These are phyloP conservation scores for Upupa epops DNA, from an alignment of 2,113 vertebrate species.

Conservation along the genomic window DNA sequence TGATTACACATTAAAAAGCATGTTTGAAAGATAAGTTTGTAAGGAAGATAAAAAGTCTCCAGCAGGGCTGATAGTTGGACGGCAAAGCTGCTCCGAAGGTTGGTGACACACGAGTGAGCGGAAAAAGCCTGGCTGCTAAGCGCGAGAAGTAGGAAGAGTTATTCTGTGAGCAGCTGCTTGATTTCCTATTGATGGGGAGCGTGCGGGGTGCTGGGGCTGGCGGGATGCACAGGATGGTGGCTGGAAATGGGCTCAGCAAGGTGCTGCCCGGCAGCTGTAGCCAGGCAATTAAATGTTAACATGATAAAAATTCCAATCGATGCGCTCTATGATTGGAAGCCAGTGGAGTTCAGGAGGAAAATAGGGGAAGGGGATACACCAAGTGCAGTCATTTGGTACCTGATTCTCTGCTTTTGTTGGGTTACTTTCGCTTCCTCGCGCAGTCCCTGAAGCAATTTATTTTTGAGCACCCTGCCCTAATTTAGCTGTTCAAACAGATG, in stretches of 20 bases:
- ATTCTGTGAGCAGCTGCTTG: conserved; percentile 11
- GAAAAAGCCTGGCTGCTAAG: not conserved
- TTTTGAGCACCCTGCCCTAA: not conserved
- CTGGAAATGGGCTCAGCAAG: conserved; percentile 28
- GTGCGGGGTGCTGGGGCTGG: conserved; percentile 8
- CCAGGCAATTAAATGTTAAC: conserved; percentile 57
- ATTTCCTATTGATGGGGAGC: conserved; percentile 36
- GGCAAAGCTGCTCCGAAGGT: not conserved
- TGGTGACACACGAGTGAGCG: conserved; percentile 4
- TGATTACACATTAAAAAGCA: conserved; percentile 13
- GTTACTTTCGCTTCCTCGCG: not conserved
- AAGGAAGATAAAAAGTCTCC: conserved; percentile 34
- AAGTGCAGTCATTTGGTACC: not conserved
- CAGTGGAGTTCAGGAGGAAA: not conserved
- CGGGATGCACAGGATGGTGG: not conserved
- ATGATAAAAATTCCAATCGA: conserved; percentile 28
- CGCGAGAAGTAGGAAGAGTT: not conserved
- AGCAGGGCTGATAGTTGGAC: conserved; percentile 37
- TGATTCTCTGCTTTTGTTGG: not conserved
- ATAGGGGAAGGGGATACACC: not conserved
- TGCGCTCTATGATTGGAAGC: not conserved
- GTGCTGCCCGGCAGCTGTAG: not conserved
- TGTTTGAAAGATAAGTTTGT: conserved; percentile 32
- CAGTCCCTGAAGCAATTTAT: not conserved
- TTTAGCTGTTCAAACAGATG: not conserved